Evolutionary conservation across 2,888 invertebrate species (phyloP).

Genomic region (Thysanoteuthis rhombus): DNA sequence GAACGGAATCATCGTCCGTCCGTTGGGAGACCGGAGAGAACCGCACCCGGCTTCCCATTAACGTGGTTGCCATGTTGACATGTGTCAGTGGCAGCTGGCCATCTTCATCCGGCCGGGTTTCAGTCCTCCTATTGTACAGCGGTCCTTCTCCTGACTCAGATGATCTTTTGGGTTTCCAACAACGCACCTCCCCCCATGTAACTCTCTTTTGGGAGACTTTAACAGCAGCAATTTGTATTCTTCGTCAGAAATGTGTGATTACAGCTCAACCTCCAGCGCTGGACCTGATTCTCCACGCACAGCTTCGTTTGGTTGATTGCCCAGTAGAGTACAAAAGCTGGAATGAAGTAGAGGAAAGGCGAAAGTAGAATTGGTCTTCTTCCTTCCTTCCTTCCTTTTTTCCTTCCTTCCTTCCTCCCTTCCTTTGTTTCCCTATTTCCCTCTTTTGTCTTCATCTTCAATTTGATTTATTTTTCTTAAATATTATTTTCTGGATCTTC

Average conservation of each 20-base stretch:
- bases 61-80: background rate
- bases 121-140: background rate
- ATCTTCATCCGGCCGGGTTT: background rate
- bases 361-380: no score
- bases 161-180: background rate
- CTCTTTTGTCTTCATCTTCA: no score
- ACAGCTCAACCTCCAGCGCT: background rate
- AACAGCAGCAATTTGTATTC: background rate
- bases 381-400: background rate
- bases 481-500: no score
- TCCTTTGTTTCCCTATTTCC: background rate
- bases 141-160: background rate
- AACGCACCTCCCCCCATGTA: background rate
- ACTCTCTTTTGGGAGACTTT: background rate
- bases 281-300: background rate
- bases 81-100: background rate
- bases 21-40: background rate
- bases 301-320: background rate
- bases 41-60: background rate
- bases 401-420: background rate
- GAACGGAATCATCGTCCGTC: background rate
- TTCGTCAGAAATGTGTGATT: constrained; percentile 12
- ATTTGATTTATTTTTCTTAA: no score
- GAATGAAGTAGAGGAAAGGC: background rate
- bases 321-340: background rate